These are phyloP conservation scores for Drosophila lacertosa DNA, from an alignment of 1,140 invertebrate genomes.

Conservation along the genomic window DNA sequence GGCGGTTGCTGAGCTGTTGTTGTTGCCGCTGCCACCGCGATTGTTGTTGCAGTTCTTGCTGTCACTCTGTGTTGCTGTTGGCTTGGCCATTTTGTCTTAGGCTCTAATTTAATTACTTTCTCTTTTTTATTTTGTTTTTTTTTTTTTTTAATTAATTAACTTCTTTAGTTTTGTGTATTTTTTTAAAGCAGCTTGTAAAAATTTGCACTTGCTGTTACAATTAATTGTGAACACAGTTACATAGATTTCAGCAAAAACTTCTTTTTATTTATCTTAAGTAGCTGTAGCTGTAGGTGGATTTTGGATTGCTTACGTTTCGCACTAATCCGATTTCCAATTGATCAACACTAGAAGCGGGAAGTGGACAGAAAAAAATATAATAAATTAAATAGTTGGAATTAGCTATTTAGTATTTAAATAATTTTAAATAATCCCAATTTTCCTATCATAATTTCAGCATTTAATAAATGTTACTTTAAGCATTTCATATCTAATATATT, in stretches of 20 bases:
- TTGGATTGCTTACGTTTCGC: slow-evolving; percentile 22
- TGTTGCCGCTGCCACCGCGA: slow-evolving; percentile 29
- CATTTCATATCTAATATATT: too few relatives aligned
- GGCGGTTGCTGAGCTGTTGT: slow-evolving; percentile 44
- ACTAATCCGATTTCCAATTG: slow-evolving; percentile 9
- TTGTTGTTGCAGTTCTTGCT: not conserved
- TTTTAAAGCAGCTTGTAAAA: slow-evolving; percentile 30
- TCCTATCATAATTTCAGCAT: too few relatives aligned
- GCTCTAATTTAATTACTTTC: slow-evolving; percentile 22
- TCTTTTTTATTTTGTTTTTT: not conserved
- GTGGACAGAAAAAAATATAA: not conserved
- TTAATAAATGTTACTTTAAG: too few relatives aligned
- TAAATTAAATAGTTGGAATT: not conserved
- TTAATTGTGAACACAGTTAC: slow-evolving; percentile 48
- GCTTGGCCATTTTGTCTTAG: slow-evolving; percentile 44
- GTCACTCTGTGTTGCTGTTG: slow-evolving; percentile 15
- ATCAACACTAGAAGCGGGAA: slow-evolving; percentile 12
- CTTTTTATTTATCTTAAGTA: slow-evolving; percentile 36
- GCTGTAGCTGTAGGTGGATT: slow-evolving; percentile 35
- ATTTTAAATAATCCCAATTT: too few relatives aligned
- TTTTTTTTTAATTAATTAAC: too few relatives aligned
- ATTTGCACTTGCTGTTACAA: slow-evolving; percentile 47
- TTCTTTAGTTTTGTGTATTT: slow-evolving; percentile 9
- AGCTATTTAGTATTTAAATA: too few relatives aligned
- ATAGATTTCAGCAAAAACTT: slow-evolving; percentile 47